Conservation (phyloP, 1,140 invertebrate genomes). For the Bombus haemorrhoidalis region DNA sequence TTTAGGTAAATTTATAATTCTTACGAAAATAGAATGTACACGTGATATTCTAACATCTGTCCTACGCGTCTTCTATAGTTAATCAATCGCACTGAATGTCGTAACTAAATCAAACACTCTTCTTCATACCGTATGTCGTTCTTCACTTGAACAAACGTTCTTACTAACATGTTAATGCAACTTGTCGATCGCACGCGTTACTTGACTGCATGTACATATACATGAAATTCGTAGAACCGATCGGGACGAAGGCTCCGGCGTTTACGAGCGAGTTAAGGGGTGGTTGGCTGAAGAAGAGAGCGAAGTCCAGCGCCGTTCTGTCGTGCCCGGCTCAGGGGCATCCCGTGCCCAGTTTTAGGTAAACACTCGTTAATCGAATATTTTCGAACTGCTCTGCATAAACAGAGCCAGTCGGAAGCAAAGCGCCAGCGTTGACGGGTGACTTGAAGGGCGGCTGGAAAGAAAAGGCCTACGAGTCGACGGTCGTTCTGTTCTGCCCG, state of each 20-base stretch:
- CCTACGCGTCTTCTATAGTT: not conserved
- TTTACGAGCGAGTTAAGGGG: conserved; percentile 82
- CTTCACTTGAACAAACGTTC: not conserved
- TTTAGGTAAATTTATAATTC: conserved; percentile 74
- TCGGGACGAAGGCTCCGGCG: conserved; percentile 87
- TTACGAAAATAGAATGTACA: not conserved
- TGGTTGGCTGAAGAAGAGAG: conserved; percentile 74
- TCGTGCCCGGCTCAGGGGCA: conserved; percentile 87
- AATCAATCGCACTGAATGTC: not conserved
- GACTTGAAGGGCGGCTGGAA: conserved; percentile 80
- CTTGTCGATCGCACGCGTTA: not conserved
- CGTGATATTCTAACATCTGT: not conserved
- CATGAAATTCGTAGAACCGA: conserved; percentile 83
- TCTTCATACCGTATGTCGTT: not conserved
- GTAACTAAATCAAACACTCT: conserved; percentile 29
- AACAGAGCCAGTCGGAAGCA: conserved; percentile 87
- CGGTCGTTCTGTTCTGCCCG: conserved; percentile 85
- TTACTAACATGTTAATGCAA: conserved; percentile 16
- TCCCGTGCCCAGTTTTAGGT: conserved; percentile 79
- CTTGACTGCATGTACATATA: conserved; percentile 29
- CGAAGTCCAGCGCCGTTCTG: conserved; percentile 81
- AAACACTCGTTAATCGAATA: conserved; percentile 70
- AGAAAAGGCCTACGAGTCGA: conserved; percentile 64
- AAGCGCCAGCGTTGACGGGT: conserved; percentile 85
- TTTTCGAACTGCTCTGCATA: not conserved